A percentile compares a stretch with the other conserved stretches of the same genome.
Evolutionary conservation across 2,113 vertebrate genomes (phyloP).

Genomic region (Noturus placidus): DNA sequence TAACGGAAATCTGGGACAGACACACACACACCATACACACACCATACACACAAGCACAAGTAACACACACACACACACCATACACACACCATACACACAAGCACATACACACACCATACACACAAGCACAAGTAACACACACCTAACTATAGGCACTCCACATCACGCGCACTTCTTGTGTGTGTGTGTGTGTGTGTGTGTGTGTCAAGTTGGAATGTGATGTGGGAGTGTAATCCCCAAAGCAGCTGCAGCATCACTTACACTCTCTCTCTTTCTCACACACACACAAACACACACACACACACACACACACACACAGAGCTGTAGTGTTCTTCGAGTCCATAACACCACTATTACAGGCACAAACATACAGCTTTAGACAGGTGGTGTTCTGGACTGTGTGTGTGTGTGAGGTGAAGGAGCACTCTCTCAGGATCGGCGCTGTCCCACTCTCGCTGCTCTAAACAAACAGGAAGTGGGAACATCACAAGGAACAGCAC

Average conservation of each 20-base stretch:
- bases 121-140: background rate
- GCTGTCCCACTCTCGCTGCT: background rate
- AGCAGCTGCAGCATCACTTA: slow-evolving; percentile 39
- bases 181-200: background rate
- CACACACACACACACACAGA: background rate
- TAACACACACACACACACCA: background rate
- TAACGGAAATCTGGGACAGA: background rate
- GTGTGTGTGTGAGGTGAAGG: background rate
- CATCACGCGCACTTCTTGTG: background rate
- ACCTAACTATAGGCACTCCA: background rate
- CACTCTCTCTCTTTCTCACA: background rate
- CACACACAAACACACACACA: slow-evolving; percentile 16
- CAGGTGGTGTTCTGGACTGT: background rate
- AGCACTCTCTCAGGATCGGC: background rate
- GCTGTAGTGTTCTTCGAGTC: background rate
- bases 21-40: background rate
- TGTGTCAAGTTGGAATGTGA: slow-evolving; percentile 36
- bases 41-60: background rate
- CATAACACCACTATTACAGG: background rate
- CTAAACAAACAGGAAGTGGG: background rate
- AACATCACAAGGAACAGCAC: background rate
- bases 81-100: background rate
- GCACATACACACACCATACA: background rate
- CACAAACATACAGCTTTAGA: background rate
- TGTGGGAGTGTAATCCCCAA: slow-evolving; percentile 31